Evolutionary conservation across 2,797 vertebrate species (phyloP), one percentile per base, ranked within the genome.

Genomic region (Scleropages formosus): DNA sequence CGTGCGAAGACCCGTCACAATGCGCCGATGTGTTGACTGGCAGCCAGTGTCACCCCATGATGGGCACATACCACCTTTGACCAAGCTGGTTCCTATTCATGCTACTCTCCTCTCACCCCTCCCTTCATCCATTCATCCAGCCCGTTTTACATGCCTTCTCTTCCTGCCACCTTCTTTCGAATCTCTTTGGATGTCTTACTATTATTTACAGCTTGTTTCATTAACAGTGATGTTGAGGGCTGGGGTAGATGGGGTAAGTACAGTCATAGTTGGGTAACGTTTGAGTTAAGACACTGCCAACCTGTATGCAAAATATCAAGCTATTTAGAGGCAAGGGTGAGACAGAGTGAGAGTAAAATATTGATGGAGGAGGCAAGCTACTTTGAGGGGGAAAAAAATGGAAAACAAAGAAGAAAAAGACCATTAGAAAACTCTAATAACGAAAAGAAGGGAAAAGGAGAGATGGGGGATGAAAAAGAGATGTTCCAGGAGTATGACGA

Each of bases 121-220:
- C 20, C 66, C 8, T 70, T 80, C 82, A 67, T 75, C 81, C 84
- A 85, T 81, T 79, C 81, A 78, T 13, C 64, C 12, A 75, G 74
- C 49, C 66, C 18, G n/a, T 69, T 71, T 61, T 56, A 4, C 27
- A 46, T 59, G 22, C 56, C 22, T 71, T 22, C 47, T 53, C 15
- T n/a, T 75, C 16, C 31, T 72, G 46, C 26, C 56, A 18, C 8
- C 56, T 53, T 10, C 56, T 26, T 24, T 16, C 15, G 8, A 77
- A 58, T 18, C 61, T 72, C 68, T 77, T 70, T 51, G 47, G 60
- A 72, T 77, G 3, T 20, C 58, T 8, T 26, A 51, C 24, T 22
- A n/a, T n/a, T n/a, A 72, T 72, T 56, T 72, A 72, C 56, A 77
- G 49, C 46, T 58, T 18, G 31, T 66, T 70, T 72, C 68, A 77